Conservation (phyloP, 2,113 vertebrate genomes). For the Holacanthus passer region DNA sequence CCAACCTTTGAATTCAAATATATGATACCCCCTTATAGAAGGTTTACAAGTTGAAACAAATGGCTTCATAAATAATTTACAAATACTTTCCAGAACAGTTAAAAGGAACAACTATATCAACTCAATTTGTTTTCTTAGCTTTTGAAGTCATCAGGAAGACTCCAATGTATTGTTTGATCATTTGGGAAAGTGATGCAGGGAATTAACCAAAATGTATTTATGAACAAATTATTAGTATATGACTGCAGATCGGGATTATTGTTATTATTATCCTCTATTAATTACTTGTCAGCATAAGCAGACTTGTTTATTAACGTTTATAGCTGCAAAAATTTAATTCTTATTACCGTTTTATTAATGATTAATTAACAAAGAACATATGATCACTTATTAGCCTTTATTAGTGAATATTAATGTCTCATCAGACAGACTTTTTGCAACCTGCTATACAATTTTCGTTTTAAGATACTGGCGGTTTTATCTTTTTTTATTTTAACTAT, state of each 20-base stretch:
- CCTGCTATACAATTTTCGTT: neutral
- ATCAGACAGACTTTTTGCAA: neutral
- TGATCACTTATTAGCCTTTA: neutral
- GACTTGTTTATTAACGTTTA: too few species aligned
- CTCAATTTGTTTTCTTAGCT: neutral
- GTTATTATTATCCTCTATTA: neutral
- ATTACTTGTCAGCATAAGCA: neutral
- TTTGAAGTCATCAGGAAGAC: neutral
- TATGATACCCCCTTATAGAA: neutral
- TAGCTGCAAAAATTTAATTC: too few species aligned
- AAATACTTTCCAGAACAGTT: neutral
- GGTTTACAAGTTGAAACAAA: neutral
- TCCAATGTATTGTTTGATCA: neutral
- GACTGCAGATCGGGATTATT: neutral
- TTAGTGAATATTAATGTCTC: neutral
- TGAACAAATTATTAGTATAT: neutral
- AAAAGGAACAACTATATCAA: neutral
- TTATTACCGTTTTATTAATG: too few species aligned
- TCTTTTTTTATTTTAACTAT: too few species aligned
- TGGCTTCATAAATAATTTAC: neutral
- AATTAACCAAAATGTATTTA: neutral
- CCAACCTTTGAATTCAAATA: neutral
- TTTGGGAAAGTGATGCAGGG: neutral
- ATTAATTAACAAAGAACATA: too few species aligned
- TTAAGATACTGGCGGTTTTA: neutral